Evolutionary conservation across 1,140 invertebrate genomes (phyloP), one percentile per base, ranked within the genome.

Genomic region (Neelides sp.): DNA sequence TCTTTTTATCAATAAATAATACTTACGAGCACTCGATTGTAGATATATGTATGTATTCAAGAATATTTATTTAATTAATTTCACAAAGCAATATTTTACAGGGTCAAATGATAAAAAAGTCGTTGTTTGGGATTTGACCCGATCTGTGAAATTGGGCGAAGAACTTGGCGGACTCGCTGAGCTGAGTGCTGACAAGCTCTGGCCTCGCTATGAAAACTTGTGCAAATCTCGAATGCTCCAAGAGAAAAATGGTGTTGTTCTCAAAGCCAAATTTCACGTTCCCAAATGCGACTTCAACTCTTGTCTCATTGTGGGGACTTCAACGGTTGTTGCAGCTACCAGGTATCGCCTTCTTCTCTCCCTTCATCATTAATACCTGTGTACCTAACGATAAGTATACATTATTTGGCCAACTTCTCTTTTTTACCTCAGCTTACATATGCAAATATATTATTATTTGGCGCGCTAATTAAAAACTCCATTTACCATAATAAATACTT

Each of bases 41-140:
- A 20, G 17, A 23, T 32, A 28, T 35, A 48, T 35, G 17, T 43
- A 3, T 48, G 39, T 43, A 45, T 5, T 35, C 40, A 3, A 41
- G 47, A 3, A 23, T 2, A 34, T 13, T 1, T 28, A 54, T 44
- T 54, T 3, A 35, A 7, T 22, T 23, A 44, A 50, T 39, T 50
- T n/a, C 15, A 10, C 8, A 47, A 13, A 2, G 19, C 24, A 15
- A 34, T 7, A 36, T 37, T 59, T 59, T 59, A 50, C 59, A 75
- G 80, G 80, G 36, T 83, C 81, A 0, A 83, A 83, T 65, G 83
- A 85, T 65, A 79, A 76, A 62, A 70, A 70, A 1, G 69, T 82
- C 1, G 75, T 78, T 32, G 64, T 84, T 22, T 85, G 81, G 74
- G 73, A 78, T 63, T 53, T 78, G 22, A 53, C 47, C 42, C 54